Base-by-base conservation (phyloP, 2,888 invertebrate genomes). In the Eupelmus urozonus region DNA sequence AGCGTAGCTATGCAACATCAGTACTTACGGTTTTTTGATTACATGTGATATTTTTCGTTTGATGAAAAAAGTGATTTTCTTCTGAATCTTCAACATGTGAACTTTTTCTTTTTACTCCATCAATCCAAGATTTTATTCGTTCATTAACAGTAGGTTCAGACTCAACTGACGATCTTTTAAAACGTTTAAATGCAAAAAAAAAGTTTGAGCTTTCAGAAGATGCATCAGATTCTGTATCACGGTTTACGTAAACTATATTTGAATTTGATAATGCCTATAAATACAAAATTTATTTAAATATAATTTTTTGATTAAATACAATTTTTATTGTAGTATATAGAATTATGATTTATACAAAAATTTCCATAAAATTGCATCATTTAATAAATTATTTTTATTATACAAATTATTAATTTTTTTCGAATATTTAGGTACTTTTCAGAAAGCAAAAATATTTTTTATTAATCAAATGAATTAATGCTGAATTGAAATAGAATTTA, bases 221-320 rank as follows among this genome's bases (percentile, higher is more conserved):
- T n/a, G 53, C 34, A 20, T 82, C 81, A 1, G 81, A 49, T 71
- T 82, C 83, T 0, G 62, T 65, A 66, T 82, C 82, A 51, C 79
- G 73, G 62, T 82, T 82, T 20, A 84, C 79, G 40, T 83, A 82
- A 65, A 84, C 81, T 25, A 84, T 73, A 62, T 81, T 83, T 2
- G 83, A 81, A 78, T 78, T 70, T 1, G 76, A 27, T n/a, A 69
- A 1, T 51, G 9, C 16, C 45, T 45, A 16, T 42, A 34, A 34
- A 4, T 40, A 55, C 29, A 16, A 29, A 23, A 45, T 34, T 34
- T 34, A 3, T 5, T 9, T 5, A 34, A 34, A 34, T 9, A 5
- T 5, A 34, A 34, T 57, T 57, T 42, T 62, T 7, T 51, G 18
- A 42, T 57, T 57, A 27, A n/a, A 57, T 57, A 20, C 11, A 57